phyloP scores from a whole-genome alignment of 2,113 vertebrate genomes.

The Lamprotornis superbus region DNA sequence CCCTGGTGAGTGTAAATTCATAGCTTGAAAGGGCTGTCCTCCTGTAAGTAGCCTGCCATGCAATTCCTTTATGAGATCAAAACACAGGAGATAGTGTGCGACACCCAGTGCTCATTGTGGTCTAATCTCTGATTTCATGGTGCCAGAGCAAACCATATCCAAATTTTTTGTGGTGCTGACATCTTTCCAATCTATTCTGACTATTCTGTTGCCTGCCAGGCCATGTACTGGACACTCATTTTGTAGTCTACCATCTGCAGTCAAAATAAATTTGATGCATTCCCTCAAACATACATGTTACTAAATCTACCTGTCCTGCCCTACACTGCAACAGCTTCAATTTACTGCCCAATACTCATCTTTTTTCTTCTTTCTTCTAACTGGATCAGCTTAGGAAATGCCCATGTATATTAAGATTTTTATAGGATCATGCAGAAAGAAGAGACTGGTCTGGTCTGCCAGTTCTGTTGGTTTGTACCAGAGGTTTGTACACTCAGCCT shows the following conservation, averaged over 20 bases:
- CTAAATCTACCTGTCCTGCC: neutral
- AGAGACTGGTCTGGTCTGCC: neutral
- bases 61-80: neutral
- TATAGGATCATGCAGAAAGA: neutral
- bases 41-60: neutral
- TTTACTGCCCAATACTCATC: fast-evolving
- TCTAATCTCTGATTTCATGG: neutral
- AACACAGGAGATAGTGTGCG: neutral
- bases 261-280: neutral
- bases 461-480: neutral
- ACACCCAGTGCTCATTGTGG: neutral
- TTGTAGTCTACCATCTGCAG: neutral
- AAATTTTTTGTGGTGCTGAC: neutral
- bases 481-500: neutral
- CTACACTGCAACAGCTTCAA: neutral
- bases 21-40: neutral
- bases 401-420: neutral
- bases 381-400: neutral
- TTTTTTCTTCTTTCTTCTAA: neutral
- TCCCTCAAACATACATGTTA: neutral
- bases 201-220: neutral
- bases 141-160: neutral
- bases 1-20: neutral
- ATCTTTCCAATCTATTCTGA: neutral
- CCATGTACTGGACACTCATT: neutral